Conservation (phyloP, 2,888 invertebrate genomes). For the Apamea monoglypha region DNA sequence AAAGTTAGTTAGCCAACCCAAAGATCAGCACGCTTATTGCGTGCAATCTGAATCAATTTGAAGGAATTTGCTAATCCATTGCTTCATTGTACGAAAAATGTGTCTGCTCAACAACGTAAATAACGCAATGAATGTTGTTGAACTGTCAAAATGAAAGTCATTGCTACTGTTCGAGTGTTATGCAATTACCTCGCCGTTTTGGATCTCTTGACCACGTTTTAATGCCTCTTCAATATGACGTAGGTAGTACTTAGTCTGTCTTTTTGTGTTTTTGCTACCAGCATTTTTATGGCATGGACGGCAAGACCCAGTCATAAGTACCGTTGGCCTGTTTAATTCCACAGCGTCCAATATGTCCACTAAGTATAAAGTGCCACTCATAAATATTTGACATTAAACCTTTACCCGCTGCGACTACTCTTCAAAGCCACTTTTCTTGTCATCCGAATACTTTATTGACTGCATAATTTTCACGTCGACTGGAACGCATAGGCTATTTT, state of each 20-base stretch:
- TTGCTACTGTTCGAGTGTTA: not conserved
- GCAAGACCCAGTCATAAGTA: constrained; percentile 7
- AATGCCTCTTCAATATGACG: not conserved
- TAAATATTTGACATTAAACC: constrained; percentile 60
- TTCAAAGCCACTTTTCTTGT: constrained; percentile 66
- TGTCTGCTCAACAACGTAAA: not conserved
- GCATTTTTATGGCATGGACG: not conserved
- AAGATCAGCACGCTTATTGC: not conserved
- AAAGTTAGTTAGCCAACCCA: not conserved
- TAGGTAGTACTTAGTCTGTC: too few relatives aligned
- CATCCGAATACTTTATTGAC: constrained; percentile 64
- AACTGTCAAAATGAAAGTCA: not conserved
- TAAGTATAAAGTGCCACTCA: constrained; percentile 38
- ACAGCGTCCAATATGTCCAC: constrained; percentile 13
- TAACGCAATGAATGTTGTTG: not conserved
- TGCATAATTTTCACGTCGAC: constrained; percentile 77
- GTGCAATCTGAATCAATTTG: not conserved
- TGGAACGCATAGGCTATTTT: constrained; percentile 80
- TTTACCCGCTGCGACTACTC: constrained; percentile 24
- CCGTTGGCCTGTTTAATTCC: constrained; percentile 17
- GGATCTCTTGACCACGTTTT: not conserved
- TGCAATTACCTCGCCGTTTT: not conserved
- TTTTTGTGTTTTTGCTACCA: constrained; percentile 1
- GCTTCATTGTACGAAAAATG: not conserved
- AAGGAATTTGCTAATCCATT: not conserved